These are phyloP conservation scores for Lacerta agilis DNA, from an alignment of 2,797 vertebrate genomes.

Conservation along the genomic window DNA sequence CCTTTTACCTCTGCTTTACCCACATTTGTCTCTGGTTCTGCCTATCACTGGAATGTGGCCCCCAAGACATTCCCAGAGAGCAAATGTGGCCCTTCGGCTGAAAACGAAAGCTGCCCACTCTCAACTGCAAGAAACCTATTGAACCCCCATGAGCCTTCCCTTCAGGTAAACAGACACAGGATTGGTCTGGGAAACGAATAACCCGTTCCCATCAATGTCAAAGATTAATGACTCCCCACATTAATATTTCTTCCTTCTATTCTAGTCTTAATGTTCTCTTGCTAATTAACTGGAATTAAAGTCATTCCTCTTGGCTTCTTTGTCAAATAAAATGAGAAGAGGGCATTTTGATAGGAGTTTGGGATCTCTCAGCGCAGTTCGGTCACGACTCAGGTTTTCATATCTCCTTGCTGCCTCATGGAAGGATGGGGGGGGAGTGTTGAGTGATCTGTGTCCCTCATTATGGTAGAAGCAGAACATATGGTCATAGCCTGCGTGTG, in stretches of 20 bases:
- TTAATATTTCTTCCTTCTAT: slow-evolving; percentile 1
- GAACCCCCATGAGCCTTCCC: not conserved
- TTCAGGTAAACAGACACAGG: not conserved
- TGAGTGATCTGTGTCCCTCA: not conserved
- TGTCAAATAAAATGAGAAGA: slow-evolving; percentile 4
- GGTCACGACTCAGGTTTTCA: not conserved
- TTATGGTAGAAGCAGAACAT: slow-evolving; percentile 14
- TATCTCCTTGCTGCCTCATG: not conserved
- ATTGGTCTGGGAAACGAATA: not conserved
- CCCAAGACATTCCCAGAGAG: too few relatives aligned
- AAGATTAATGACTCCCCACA: not conserved
- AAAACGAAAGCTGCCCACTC: too few relatives aligned
- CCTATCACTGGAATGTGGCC: too few relatives aligned
- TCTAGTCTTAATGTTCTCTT: not conserved
- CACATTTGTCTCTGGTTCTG: too few relatives aligned
- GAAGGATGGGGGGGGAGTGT: too few relatives aligned
- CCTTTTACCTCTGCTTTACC: too few relatives aligned
- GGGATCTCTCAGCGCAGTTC: not conserved
- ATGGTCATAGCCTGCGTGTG: not conserved
- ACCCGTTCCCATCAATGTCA: not conserved
- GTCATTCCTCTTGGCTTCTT: slow-evolving; percentile 23
- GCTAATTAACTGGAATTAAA: slow-evolving; percentile 5
- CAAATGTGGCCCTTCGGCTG: too few relatives aligned
- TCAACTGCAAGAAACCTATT: not conserved
- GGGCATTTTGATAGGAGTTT: not conserved